phyloP scores from a whole-genome alignment of 2,888 invertebrate genomes.

The Bugula neritina region DNA sequence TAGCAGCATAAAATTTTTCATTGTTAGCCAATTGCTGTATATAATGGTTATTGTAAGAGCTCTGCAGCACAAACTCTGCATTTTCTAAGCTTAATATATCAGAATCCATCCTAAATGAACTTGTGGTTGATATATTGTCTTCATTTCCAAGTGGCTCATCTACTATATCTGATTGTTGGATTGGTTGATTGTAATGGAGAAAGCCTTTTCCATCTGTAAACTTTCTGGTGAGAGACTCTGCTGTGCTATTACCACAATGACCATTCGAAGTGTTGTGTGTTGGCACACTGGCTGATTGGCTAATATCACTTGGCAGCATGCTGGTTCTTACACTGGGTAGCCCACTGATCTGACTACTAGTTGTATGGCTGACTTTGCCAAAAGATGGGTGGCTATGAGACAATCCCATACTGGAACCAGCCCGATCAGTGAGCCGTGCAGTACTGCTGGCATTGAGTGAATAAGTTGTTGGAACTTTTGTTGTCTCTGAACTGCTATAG shows the following conservation, averaged over 20 bases:
- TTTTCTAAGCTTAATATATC: slow-evolving; percentile 19
- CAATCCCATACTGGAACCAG: background rate
- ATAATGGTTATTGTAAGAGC: background rate
- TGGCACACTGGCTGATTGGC: background rate
- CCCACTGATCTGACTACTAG: slow-evolving; percentile 1
- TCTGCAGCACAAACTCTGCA: slow-evolving; percentile 2
- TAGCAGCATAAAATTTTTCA: background rate
- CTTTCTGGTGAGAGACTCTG: background rate
- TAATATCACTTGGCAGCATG: background rate
- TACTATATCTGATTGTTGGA: background rate
- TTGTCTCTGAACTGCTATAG: background rate
- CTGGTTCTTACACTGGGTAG: slow-evolving; percentile 13
- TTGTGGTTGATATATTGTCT: slow-evolving; percentile 12
- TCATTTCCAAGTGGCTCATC: background rate
- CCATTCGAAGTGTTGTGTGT: background rate
- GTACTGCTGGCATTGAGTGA: background rate
- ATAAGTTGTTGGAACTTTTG: background rate
- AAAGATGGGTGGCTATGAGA: slow-evolving; percentile 8
- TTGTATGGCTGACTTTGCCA: background rate
- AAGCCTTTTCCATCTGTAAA: slow-evolving; percentile 24
- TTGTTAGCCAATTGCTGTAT: background rate
- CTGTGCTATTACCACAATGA: background rate
- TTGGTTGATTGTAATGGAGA: slow-evolving; percentile 10
- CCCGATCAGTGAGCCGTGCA: background rate
- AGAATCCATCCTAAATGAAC: slow-evolving; percentile 23